Evolutionary conservation across 2,797 vertebrate genomes (phyloP).

Genomic region (Apodemus agrarius): DNA sequence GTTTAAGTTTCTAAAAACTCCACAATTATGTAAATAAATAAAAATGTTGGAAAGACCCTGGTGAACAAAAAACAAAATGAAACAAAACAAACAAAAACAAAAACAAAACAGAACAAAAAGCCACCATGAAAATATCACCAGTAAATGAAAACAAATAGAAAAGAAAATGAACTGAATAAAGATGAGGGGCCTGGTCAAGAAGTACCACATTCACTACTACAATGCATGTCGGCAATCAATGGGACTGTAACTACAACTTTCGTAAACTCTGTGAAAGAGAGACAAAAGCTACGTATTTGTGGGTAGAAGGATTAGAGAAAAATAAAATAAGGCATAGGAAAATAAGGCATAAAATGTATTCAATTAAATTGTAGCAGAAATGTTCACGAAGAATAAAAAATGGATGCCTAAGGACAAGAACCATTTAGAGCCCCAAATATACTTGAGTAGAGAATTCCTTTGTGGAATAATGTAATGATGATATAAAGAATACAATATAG

Average conservation of each 20-base stretch:
- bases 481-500: too few species aligned
- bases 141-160: not conserved
- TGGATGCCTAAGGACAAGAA: not conserved
- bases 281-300: not conserved
- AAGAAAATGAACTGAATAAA: not conserved
- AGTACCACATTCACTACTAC: not conserved
- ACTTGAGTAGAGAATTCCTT: too few species aligned
- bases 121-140: not conserved
- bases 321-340: not conserved
- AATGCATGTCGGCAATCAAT: too few species aligned
- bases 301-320: not conserved
- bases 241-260: not conserved
- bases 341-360: not conserved
- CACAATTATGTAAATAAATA: not conserved
- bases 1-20: not conserved
- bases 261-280: not conserved
- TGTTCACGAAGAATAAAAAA: not conserved
- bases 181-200: not conserved
- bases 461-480: too few species aligned
- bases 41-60: not conserved
- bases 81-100: too few species aligned
- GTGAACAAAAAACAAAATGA: not conserved
- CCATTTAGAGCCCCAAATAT: too few species aligned
- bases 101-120: not conserved
- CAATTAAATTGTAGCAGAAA: not conserved